Percentiles rank a stretch among this genome's conserved stretches.
Evolutionary conservation across 2,888 invertebrate genomes (phyloP).

Genomic region (Carabus problematicus): DNA sequence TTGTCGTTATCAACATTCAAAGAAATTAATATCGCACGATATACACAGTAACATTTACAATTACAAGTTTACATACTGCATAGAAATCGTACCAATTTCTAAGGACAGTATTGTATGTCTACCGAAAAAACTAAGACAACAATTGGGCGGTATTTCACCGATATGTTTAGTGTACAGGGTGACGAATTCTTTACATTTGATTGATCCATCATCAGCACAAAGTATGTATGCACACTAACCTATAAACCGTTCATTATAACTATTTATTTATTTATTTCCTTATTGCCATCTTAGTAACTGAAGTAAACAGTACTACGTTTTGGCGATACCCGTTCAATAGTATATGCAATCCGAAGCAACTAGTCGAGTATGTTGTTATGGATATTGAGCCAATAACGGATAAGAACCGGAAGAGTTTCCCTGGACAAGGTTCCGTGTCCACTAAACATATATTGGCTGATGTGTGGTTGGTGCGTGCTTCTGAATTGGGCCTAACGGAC

Average conservation of each 20-base stretch:
- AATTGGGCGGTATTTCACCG: constrained; percentile 86
- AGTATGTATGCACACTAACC: constrained; percentile 61
- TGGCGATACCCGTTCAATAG: constrained; percentile 88
- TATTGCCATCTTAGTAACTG: constrained; percentile 83
- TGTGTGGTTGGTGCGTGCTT: constrained; percentile 90
- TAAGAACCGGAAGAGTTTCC: constrained; percentile 78
- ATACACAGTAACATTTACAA: constrained; percentile 96
- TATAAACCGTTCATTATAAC: neutral
- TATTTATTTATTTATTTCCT: constrained; percentile 15
- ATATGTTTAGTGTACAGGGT: constrained; percentile 89
- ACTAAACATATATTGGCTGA: constrained; percentile 89
- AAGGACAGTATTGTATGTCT: constrained; percentile 94
- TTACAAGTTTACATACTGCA: constrained; percentile 92
- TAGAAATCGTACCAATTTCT: constrained; percentile 96
- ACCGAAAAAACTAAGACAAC: constrained; percentile 83
- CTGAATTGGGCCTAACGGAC: constrained; percentile 83
- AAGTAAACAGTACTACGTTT: constrained; percentile 78
- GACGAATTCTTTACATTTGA: constrained; percentile 88
- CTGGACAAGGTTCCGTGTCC: constrained; percentile 89
- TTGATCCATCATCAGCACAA: constrained; percentile 89
- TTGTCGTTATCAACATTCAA: constrained; percentile 85
- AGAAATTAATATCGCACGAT: constrained; percentile 96
- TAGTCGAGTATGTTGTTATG: constrained; percentile 93
- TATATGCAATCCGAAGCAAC: constrained; percentile 89
- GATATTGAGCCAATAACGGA: constrained; percentile 83